Evolutionary conservation across 1,140 invertebrate genomes (phyloP).

Genomic region (Lethocerus indicus): DNA sequence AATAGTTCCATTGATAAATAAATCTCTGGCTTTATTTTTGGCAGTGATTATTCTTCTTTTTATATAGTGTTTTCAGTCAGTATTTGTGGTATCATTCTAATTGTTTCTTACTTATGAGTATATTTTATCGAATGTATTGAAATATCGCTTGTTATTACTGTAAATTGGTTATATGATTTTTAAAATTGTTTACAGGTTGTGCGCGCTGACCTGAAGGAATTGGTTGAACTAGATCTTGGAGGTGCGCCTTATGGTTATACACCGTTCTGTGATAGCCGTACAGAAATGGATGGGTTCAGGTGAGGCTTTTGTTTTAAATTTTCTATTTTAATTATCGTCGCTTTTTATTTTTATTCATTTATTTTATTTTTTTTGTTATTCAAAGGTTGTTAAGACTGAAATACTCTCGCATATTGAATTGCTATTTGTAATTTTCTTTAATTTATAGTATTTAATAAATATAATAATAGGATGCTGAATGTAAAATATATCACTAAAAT

Average conservation of each 20-base stretch:
- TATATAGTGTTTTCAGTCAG: background rate
- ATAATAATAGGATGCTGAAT: background rate
- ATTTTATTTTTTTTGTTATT: background rate
- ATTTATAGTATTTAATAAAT: background rate
- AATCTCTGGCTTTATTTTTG: too few species aligned
- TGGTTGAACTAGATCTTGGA: constrained; percentile 84
- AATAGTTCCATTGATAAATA: too few species aligned
- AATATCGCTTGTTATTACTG: background rate
- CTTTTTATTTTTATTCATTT: constrained; percentile 2
- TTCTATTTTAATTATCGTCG: constrained; percentile 15
- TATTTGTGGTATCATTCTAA: background rate
- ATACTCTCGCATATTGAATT: background rate
- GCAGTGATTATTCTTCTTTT: too few species aligned
- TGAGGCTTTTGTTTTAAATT: too few species aligned
- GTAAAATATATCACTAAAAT: too few species aligned
- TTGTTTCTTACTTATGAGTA: too few species aligned
- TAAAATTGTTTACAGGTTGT: constrained; percentile 53
- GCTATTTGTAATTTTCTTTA: background rate
- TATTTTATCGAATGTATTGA: too few species aligned
- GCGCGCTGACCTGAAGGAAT: constrained; percentile 87
- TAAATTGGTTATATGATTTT: background rate
- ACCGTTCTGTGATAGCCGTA: constrained; percentile 94
- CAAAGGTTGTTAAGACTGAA: background rate
- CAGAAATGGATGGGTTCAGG: constrained; percentile 97
- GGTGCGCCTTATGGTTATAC: constrained; percentile 99